Evolutionary conservation across 2,797 vertebrate genomes (phyloP).

Genomic region (Emydoidea blandingii): DNA sequence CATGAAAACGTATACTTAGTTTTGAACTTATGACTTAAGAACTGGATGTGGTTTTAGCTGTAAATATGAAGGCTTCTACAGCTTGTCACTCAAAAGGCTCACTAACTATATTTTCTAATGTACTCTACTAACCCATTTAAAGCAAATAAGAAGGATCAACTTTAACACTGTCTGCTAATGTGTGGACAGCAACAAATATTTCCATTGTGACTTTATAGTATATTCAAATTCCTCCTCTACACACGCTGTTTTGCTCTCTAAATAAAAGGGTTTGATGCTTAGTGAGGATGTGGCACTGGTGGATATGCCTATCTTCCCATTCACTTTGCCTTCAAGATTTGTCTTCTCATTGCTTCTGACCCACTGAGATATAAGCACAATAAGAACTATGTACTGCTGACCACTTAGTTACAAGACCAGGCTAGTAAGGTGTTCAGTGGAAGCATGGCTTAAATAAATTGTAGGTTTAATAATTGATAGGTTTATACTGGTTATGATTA

Average conservation of each 20-base stretch:
- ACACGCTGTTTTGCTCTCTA: not conserved
- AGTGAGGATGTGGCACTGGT: not conserved
- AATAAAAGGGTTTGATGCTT: not conserved
- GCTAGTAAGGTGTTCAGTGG: not conserved
- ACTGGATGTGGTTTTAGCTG: not conserved
- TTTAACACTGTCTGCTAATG: not conserved
- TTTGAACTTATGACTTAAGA: constrained; percentile 25
- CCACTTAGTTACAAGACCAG: too few species aligned
- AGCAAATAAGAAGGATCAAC: not conserved
- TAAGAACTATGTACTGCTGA: not conserved
- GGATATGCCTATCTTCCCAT: not conserved
- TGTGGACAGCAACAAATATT: not conserved
- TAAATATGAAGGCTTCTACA: not conserved
- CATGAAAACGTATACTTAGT: constrained; percentile 26
- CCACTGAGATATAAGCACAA: not conserved
- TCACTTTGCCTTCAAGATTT: not conserved
- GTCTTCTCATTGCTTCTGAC: not conserved
- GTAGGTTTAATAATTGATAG: not conserved
- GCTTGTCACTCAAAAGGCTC: not conserved
- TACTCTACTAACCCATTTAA: not conserved
- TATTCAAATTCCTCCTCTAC: not conserved
- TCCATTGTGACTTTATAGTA: not conserved
- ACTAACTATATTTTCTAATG: not conserved
- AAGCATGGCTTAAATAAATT: not conserved
- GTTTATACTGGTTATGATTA: not conserved